phyloP scores from a whole-genome alignment of 2,888 invertebrate species.

The Anticlea derivata region DNA sequence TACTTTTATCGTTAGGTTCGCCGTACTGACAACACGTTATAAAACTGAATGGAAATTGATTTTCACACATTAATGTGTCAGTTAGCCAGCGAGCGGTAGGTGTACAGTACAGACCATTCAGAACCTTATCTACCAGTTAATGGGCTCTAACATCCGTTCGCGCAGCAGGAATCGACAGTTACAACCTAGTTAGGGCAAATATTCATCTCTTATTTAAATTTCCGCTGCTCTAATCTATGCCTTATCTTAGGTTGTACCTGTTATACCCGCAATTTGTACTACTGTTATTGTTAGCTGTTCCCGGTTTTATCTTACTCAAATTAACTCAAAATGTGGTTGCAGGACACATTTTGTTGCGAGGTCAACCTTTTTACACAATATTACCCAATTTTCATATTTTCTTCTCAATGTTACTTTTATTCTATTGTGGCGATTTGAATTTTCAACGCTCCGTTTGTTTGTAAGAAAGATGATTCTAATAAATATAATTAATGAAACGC shows the following conservation, averaged over 20 bases:
- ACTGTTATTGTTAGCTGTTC: slow-evolving; percentile 38
- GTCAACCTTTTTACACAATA: slow-evolving; percentile 31
- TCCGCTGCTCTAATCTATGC: slow-evolving; percentile 37
- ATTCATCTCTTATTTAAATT: slow-evolving; percentile 61
- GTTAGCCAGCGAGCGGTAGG: slow-evolving; percentile 30
- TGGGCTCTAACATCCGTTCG: slow-evolving; percentile 59
- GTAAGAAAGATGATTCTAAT: slow-evolving; percentile 25
- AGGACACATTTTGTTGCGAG: slow-evolving; percentile 25
- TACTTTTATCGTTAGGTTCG: slow-evolving; percentile 13
- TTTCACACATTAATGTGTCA: slow-evolving; percentile 44
- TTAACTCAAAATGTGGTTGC: slow-evolving; percentile 31
- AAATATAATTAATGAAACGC: slow-evolving; percentile 31
- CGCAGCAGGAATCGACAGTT: slow-evolving; percentile 54
- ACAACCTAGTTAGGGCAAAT: slow-evolving; percentile 57
- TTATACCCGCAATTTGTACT: slow-evolving; percentile 33
- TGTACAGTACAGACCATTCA: slow-evolving; percentile 36
- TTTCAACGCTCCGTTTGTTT: slow-evolving; percentile 20
- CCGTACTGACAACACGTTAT: slow-evolving; percentile 18
- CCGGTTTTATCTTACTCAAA: slow-evolving; percentile 36
- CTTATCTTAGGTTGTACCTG: slow-evolving; percentile 36
- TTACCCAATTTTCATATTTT: slow-evolving; percentile 27
- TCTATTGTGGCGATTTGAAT: slow-evolving; percentile 13
- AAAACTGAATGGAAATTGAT: slow-evolving; percentile 30
- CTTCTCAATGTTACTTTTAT: slow-evolving; percentile 19
- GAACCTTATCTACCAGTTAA: slow-evolving; percentile 62